phyloP scores from a whole-genome alignment of 2,797 vertebrate species.

The Poeciliopsis infans region DNA sequence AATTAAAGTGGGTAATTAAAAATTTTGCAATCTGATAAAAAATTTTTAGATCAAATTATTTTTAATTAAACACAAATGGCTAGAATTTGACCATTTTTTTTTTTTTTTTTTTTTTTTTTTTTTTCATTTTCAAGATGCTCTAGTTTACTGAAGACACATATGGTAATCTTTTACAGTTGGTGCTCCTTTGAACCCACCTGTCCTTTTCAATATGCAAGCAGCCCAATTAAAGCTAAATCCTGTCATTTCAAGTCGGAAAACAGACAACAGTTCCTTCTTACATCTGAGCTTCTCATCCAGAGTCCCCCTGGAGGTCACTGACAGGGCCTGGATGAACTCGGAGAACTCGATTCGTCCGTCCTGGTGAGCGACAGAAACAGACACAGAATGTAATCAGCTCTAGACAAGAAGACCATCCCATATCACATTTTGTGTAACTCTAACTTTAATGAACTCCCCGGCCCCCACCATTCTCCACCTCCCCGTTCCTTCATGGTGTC shows the following conservation, averaged over 20 bases:
- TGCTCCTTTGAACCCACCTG: not conserved
- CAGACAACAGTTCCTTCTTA: slow-evolving; percentile 76
- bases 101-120: too few species aligned
- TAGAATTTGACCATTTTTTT: not conserved
- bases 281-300: slow-evolving; percentile 98
- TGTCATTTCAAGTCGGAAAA: slow-evolving; percentile 44
- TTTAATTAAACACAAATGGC: not conserved
- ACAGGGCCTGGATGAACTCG: slow-evolving; percentile 98
- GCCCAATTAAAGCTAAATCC: slow-evolving; percentile 23
- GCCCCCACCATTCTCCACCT: not conserved
- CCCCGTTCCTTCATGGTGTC: slow-evolving; percentile 42
- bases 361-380: slow-evolving; percentile 68
- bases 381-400: slow-evolving; percentile 19
- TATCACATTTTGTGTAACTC: slow-evolving; percentile 28
- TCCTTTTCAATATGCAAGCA: slow-evolving; percentile 30
- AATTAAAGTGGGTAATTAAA: too few species aligned
- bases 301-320: slow-evolving; percentile 95
- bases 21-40: too few species aligned
- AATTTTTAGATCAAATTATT: not conserved
- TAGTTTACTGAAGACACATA: not conserved
- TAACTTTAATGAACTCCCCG: slow-evolving; percentile 31
- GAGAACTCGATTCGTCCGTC: slow-evolving; percentile 98
- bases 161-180: slow-evolving; percentile 31
- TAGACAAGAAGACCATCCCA: slow-evolving; percentile 31
- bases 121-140: not conserved